Conservation (phyloP, 2,888 invertebrate species). For the Autographa gamma region DNA sequence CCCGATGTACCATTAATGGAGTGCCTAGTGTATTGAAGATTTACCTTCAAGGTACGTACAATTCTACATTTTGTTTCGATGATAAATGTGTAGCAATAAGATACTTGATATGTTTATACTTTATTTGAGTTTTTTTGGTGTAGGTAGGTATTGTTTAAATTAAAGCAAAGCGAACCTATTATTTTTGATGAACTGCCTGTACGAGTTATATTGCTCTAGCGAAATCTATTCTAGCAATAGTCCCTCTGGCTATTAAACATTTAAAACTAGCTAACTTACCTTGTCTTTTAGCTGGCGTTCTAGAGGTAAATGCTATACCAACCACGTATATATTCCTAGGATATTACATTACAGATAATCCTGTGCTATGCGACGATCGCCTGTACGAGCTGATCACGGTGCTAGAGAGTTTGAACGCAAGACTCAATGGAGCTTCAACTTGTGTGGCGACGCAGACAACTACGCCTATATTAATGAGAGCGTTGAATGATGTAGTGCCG, state of each 20-base stretch:
- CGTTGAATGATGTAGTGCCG: conserved; percentile 78
- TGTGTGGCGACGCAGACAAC: conserved; percentile 81
- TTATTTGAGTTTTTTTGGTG: not conserved
- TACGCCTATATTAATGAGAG: conserved; percentile 76
- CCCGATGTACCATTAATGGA: conserved; percentile 93
- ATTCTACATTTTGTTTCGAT: conserved; percentile 3
- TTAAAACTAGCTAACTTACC: conserved; percentile 2
- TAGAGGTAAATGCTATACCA: conserved; percentile 7
- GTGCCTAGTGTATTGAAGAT: conserved; percentile 94
- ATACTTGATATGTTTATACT: not conserved
- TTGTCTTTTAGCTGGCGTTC: conserved; percentile 8
- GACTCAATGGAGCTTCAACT: conserved; percentile 91
- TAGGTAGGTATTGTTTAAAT: not conserved
- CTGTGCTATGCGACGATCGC: conserved; percentile 93
- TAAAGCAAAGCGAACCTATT: conserved; percentile 48
- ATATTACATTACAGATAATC: conserved; percentile 91
- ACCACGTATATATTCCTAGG: conserved; percentile 46
- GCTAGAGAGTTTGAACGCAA: conserved; percentile 92
- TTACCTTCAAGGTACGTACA: conserved; percentile 92
- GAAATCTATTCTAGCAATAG: conserved; percentile 18
- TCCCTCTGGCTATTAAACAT: not conserved
- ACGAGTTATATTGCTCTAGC: conserved; percentile 39
- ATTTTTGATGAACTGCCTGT: conserved; percentile 16
- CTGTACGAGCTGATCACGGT: conserved; percentile 92
- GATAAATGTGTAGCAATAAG: not conserved